phyloP scores from a whole-genome alignment of 1,140 invertebrate genomes.

The Telenomus remus region DNA sequence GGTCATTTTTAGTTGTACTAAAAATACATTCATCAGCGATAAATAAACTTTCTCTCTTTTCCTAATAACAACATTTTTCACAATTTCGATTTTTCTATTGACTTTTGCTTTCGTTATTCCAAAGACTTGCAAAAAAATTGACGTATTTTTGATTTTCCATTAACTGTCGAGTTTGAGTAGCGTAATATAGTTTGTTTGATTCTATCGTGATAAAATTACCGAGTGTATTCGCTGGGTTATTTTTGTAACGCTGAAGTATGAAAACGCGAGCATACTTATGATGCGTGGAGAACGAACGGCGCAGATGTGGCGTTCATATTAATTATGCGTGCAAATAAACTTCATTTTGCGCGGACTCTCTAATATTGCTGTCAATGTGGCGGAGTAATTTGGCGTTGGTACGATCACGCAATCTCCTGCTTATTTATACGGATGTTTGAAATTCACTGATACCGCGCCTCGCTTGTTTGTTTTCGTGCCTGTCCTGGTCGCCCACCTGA shows the following conservation, averaged over 20 bases:
- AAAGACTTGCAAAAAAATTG: no score
- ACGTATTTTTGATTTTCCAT: no score
- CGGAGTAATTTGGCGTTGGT: constrained; percentile 23
- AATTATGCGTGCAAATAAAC: constrained; percentile 35
- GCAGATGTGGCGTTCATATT: not conserved
- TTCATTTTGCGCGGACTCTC: constrained; percentile 9
- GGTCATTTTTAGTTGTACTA: constrained; percentile 6
- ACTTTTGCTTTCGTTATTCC: no score
- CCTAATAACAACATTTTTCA: no score
- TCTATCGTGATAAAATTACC: no score
- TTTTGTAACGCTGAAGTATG: no score
- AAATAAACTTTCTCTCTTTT: no score
- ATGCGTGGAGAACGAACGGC: not conserved
- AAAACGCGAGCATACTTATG: no score
- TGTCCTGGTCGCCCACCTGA: constrained; percentile 21
- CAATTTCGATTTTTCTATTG: no score
- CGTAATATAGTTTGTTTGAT: no score
- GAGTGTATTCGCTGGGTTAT: no score
- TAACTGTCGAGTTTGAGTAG: no score
- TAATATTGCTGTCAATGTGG: constrained; percentile 47
- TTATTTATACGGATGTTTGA: constrained; percentile 47
- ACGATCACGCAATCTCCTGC: constrained; percentile 49
- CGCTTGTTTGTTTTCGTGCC: constrained; percentile 13
- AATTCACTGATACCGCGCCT: constrained; percentile 35
- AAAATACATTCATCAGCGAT: not conserved